Evolutionary conservation across 1,140 invertebrate species (phyloP), one percentile per base, ranked within the genome.

Genomic region (Drosophila arizonae): DNA sequence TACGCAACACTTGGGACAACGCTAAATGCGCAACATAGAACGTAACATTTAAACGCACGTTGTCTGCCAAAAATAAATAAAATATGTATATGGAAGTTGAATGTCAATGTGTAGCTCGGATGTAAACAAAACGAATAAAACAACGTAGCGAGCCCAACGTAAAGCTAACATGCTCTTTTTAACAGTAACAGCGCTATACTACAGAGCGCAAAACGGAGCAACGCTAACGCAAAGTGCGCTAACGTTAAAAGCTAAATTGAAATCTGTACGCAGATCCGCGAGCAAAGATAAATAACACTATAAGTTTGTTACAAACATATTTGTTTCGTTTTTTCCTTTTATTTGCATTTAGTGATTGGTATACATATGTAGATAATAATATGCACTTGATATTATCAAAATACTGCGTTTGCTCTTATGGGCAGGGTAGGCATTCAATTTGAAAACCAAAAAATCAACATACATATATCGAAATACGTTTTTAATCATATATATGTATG

Each of bases 301-400:
- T 4, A 50, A 33, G 26, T 46, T 68, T 60, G 57, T 55, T 68
- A 60, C 50, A 61, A 62, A 62, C 43, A 45, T 62, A 24, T 28
- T 69, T 15, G 43, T 45, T 33, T 11, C 6, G 9, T 24, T 50
- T 45, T 15, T 24, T 50, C 36, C 45, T 39, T 70, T 79, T 76
- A 81, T 73, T 79, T 76, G 51, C 50, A 58, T 58, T 48, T 41
- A 61, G 48, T 82, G 66, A 76, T 71, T 79, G 66, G 76, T 57
- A 54, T 77, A 79, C 67, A 72, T 62, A 56, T 43, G 69, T 66
- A 58, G 28, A 33, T 46, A 65, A 55, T 66, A 67, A 67, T 67
- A 67, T 67, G 70, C 64, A 72, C 55, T 67, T 60, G 63, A 39
- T 39, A 46, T 46, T 58, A 77, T 66, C 51, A 74, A 81, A 81